Percentiles rank a stretch among this genome's conserved stretches.
Conservation (phyloP, 92 coral and sea anemone genomes). For the Scolanthus callimorphus region DNA sequence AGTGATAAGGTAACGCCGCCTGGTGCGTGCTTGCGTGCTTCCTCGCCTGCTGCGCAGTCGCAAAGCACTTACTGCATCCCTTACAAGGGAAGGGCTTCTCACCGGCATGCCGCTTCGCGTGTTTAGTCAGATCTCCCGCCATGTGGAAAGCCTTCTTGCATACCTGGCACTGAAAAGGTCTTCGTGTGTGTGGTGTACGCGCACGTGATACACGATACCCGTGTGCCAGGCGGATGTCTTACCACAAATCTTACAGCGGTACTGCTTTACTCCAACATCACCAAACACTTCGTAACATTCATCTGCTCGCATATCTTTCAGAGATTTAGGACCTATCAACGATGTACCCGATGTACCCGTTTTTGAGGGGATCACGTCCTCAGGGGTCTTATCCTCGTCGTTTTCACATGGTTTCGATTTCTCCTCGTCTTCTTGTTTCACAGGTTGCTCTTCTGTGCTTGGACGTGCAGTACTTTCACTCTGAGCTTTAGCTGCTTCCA, state of each 20-base stretch:
- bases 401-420: background rate
- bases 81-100: slow-evolving; percentile 32
- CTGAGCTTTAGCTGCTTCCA: background rate
- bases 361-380: background rate
- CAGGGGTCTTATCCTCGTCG: background rate
- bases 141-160: slow-evolving; percentile 29
- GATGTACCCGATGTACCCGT: background rate
- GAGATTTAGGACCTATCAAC: slow-evolving; percentile 3
- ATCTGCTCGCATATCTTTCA: slow-evolving; percentile 4
- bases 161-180: slow-evolving; percentile 26
- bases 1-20: slow-evolving; percentile 10
- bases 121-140: slow-evolving; percentile 38
- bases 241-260: slow-evolving; percentile 22
- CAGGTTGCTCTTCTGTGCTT: background rate
- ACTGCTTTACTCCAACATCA: slow-evolving; percentile 22
- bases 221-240: slow-evolving; percentile 41
- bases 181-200: slow-evolving; percentile 40
- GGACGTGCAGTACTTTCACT: background rate
- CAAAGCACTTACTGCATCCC: slow-evolving; percentile 17
- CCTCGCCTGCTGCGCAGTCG: slow-evolving; percentile 25
- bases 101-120: slow-evolving; percentile 25
- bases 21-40: slow-evolving; percentile 14
- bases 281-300: slow-evolving; percentile 20
- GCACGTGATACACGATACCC: slow-evolving; percentile 35
- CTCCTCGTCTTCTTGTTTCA: background rate